Conservation (phyloP, 1,140 invertebrate genomes). For the Vanessa atalanta region DNA sequence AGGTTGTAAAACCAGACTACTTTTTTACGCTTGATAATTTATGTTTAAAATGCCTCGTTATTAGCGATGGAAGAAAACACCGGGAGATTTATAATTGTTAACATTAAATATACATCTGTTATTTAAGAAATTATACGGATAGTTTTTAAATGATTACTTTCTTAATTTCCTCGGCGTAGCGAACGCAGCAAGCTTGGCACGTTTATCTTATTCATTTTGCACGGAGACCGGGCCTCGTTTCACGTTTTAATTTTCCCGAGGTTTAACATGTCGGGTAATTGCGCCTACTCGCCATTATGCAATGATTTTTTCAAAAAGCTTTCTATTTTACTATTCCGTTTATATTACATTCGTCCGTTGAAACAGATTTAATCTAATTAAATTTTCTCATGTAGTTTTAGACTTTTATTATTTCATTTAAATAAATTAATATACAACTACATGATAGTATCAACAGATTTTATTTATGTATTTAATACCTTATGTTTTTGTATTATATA, state of each 20-base stretch:
- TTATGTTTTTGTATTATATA: no score
- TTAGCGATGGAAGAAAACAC: no score
- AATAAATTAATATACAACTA: no score
- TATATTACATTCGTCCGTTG: constrained; percentile 8
- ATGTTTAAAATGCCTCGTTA: no score
- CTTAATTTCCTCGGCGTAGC: constrained; percentile 12
- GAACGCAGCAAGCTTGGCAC: constrained; percentile 6
- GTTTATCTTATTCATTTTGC: constrained; percentile 24
- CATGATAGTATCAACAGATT: no score
- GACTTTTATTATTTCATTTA: background rate
- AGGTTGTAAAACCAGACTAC: no score
- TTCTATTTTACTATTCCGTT: constrained; percentile 2
- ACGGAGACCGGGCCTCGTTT: constrained; percentile 15
- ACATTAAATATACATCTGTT: no score
- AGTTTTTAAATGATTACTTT: background rate
- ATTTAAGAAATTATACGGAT: no score
- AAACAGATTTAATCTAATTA: background rate
- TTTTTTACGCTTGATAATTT: no score
- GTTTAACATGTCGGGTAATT: constrained; percentile 27
- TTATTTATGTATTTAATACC: no score
- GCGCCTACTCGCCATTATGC: constrained; percentile 24
- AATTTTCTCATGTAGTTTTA: background rate
- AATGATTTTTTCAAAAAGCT: constrained; percentile 21
- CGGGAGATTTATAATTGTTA: no score
- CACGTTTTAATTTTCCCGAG: constrained; percentile 24